These are phyloP conservation scores for Chaenogobius annularis DNA, from an alignment of 2,113 vertebrate genomes.

Conservation along the genomic window DNA sequence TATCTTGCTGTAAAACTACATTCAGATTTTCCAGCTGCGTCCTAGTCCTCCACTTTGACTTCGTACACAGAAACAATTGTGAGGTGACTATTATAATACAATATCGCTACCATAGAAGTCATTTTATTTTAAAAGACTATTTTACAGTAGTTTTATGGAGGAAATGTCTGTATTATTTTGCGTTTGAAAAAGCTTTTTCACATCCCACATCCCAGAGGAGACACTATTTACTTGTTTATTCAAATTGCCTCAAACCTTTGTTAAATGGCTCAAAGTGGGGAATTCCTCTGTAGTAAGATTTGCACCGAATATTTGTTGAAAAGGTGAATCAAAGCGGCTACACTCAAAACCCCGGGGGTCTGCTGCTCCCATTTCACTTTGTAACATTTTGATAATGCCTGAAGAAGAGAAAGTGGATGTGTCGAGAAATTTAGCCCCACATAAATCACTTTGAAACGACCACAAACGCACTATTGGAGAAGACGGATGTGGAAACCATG, in stretches of 20 bases:
- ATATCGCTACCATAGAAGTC: no score
- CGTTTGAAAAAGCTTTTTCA: conserved; percentile 30
- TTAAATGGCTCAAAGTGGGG: conserved; percentile 52
- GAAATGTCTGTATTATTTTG: neutral
- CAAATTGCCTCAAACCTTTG: conserved; percentile 43
- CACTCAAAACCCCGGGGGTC: conserved; percentile 35
- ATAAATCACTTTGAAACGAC: conserved; percentile 22
- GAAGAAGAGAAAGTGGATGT: conserved; percentile 34
- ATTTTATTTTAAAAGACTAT: neutral
- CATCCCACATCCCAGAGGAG: conserved; percentile 44
- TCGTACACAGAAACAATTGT: neutral
- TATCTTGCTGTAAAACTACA: neutral
- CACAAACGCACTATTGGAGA: conserved; percentile 15
- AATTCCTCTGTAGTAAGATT: conserved; percentile 41
- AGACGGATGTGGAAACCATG: neutral
- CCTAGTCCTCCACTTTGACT: neutral
- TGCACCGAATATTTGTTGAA: conserved; percentile 55
- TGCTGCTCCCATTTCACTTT: conserved; percentile 47
- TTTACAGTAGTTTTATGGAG: conserved; percentile 27
- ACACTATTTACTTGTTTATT: conserved; percentile 45
- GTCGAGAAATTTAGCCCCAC: conserved; percentile 14
- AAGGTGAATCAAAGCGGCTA: conserved; percentile 60
- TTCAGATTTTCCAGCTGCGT: neutral
- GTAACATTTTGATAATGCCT: conserved; percentile 45
- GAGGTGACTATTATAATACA: neutral